phyloP scores from a whole-genome alignment of 2,888 invertebrate species.

The Dexiosoma caninum region DNA sequence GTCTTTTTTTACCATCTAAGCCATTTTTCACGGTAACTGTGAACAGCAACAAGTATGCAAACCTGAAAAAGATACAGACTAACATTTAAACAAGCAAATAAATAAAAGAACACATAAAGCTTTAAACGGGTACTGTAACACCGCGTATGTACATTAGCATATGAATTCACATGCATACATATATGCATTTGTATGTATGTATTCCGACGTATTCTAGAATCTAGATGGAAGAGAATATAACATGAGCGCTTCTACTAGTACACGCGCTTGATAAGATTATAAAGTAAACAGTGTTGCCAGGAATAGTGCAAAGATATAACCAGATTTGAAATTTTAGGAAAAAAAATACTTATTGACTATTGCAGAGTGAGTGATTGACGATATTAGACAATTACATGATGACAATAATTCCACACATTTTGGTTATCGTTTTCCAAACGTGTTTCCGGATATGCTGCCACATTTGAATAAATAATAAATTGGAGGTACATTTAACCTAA shows the following conservation, averaged over 20 bases:
- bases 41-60: not conserved
- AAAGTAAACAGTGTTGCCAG: conserved; percentile 33
- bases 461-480: no score
- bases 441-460: no score
- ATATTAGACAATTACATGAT: no score
- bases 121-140: not conserved
- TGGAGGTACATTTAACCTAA: no score
- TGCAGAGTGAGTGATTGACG: no score
- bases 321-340: no score
- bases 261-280: conserved; percentile 56
- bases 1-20: not conserved
- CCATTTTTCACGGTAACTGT: not conserved
- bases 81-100: not conserved
- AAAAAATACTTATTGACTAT: no score
- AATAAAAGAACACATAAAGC: not conserved
- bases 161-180: not conserved
- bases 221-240: not conserved
- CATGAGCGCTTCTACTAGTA: not conserved
- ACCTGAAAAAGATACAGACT: not conserved
- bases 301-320: no score
- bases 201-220: no score
- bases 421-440: no score
- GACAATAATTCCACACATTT: no score
- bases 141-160: not conserved
- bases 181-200: not conserved